A percentile compares a stretch with the other conserved stretches of the same genome.
Evolutionary conservation across 92 coral and sea anemone species (phyloP).

Genomic region (Heteractis magnifica): DNA sequence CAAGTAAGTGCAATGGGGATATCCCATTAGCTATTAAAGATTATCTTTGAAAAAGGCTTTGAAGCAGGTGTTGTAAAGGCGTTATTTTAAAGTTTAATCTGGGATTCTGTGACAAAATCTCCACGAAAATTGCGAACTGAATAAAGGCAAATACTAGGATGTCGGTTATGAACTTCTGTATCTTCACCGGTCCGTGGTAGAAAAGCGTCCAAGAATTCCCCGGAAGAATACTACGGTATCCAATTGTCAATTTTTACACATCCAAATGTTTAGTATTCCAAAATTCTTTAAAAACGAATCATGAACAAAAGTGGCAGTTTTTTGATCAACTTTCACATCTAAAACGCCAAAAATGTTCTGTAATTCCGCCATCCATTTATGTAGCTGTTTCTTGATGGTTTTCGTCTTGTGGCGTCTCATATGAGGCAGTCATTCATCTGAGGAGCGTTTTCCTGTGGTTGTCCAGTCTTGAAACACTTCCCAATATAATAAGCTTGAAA

Average conservation of each 20-base stretch:
- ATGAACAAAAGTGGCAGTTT: neutral
- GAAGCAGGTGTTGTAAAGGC: too few relatives aligned
- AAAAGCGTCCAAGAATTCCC: neutral
- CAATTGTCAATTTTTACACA: neutral
- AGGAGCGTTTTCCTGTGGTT: slow-evolving; percentile 84
- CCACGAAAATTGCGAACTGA: too few relatives aligned
- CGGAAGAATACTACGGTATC: neutral
- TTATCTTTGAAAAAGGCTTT: too few relatives aligned
- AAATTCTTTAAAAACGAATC: neutral
- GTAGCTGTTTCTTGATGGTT: neutral
- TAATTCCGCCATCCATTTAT: neutral
- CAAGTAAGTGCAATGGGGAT: too few relatives aligned
- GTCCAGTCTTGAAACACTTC: slow-evolving; percentile 90
- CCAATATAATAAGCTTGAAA: slow-evolving; percentile 97
- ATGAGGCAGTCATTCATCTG: slow-evolving; percentile 38
- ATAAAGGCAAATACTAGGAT: too few relatives aligned
- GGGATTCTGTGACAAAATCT: too few relatives aligned
- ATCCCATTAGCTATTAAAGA: too few relatives aligned
- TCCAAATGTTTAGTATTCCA: neutral
- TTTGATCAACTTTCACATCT: neutral
- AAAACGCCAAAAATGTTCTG: neutral
- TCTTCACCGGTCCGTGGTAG: too few relatives aligned
- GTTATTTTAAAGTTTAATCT: too few relatives aligned
- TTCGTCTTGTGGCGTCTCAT: neutral
- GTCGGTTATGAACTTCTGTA: too few relatives aligned